Evolutionary conservation across 2,113 vertebrate species (phyloP).

Genomic region (Loxodonta africana): DNA sequence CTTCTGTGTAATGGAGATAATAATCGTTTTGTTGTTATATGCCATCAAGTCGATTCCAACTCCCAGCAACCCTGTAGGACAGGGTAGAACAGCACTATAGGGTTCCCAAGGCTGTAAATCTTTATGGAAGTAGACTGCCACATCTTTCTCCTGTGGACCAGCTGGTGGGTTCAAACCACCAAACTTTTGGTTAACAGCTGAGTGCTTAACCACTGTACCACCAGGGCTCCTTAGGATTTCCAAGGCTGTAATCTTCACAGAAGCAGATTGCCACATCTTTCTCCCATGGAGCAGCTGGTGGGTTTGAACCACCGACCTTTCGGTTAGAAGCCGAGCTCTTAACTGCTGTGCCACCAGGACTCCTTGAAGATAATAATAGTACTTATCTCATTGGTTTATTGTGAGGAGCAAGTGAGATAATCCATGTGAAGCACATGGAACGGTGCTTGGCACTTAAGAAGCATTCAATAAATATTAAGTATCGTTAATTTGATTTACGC

Average conservation of each 20-base stretch:
- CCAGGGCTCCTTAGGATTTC: not conserved
- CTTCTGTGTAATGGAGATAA: slow-evolving; percentile 45
- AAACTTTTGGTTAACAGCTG: not conserved
- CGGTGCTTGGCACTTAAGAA: not conserved
- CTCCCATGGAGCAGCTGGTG: not conserved
- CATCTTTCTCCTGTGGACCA: not conserved
- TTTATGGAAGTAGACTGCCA: not conserved
- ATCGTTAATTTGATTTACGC: slow-evolving; percentile 27
- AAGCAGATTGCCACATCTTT: not conserved
- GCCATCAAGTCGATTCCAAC: not conserved
- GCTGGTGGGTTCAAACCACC: not conserved
- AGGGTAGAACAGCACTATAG: not conserved
- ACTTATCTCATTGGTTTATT: not conserved
- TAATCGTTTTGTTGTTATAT: not conserved
- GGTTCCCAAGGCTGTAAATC: not conserved
- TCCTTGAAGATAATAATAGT: not conserved
- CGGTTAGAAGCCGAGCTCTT: not conserved
- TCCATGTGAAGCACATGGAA: not conserved
- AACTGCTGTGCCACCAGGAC: not conserved
- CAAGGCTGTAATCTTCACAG: not conserved
- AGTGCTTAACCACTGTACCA: not conserved
- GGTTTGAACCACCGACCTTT: not conserved
- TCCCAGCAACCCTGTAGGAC: not conserved
- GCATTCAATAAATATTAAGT: not conserved
- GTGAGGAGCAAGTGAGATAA: not conserved